Evolutionary conservation across 2,113 vertebrate genomes (phyloP), one percentile per base, ranked within the genome.

Genomic region (Ptyas mucosa): DNA sequence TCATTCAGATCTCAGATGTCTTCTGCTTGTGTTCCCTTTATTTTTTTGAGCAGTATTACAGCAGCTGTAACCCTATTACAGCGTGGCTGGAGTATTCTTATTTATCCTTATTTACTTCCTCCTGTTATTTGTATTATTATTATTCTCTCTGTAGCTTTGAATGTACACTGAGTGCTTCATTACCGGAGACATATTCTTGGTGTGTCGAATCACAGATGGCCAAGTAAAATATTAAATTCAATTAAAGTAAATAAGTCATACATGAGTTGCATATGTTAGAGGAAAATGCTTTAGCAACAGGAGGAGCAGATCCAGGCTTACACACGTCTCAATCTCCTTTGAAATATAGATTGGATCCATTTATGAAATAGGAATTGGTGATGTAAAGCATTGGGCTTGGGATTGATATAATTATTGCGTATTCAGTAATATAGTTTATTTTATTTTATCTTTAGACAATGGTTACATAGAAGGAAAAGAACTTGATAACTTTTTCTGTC

Each of bases 381-480:
- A 15, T 12, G 5, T 49, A 11, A 64, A 11, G n/a, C 89, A 14
- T 87, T 69, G 81, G 10, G 49, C 24, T 89, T n/a, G 54, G 20
- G 46, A 6, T 39, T 21, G 4, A 46, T 89, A 8, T 0, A 24
- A 5, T 34, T 20, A 9, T 18, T 64, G 46, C 9, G 12, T 9
- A 0, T 29, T 91, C 43, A 58, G 24, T 91, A 61, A 92, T n/a
- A 46, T 88, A 1, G 90, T 29, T 51, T 12, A 87, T 87, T 34
- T 54, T 52, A 34, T 12, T 46, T 97, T 97, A 69, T 88, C 9
- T 96, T 94, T 97, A 99, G 99, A 99, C 96, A 99, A 99, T 88
- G 99, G 99, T 91, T 99, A 99, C 97, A 99, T 99, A 95, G 98
- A 98, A 92, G 98, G 98, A 9, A 99, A 98, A 94, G 98, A 99